phyloP scores from a whole-genome alignment of 2,888 invertebrate species.

The Acanthosoma haemorrhoidale region DNA sequence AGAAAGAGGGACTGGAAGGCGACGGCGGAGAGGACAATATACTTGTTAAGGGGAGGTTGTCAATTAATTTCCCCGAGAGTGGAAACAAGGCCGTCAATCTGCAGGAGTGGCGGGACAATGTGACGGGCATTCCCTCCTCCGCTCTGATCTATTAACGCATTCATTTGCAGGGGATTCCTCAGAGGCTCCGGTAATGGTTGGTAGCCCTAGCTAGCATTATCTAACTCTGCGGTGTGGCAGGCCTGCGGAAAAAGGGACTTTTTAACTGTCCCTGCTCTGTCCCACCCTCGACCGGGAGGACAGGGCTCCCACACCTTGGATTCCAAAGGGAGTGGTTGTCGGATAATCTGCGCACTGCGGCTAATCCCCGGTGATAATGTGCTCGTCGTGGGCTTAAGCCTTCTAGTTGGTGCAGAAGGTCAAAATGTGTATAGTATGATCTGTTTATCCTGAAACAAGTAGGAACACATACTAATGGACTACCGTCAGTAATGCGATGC shows the following conservation, averaged over 20 bases:
- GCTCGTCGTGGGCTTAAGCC: no score
- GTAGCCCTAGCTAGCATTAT: no score
- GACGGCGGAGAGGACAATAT: slow-evolving; percentile 30
- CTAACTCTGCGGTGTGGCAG: slow-evolving; percentile 13
- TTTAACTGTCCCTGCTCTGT: slow-evolving; percentile 5
- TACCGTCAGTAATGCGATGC: no score
- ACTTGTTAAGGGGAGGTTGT: slow-evolving; percentile 36
- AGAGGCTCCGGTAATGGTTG: background rate
- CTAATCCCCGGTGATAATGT: no score
- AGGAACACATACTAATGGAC: no score
- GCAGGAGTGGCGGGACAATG: slow-evolving; percentile 31
- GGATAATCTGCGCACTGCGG: no score
- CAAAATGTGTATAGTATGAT: no score
- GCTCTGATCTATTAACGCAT: slow-evolving; percentile 33
- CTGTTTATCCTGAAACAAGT: no score
- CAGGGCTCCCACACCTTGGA: no score
- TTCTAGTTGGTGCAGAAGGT: no score
- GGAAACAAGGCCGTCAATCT: slow-evolving; percentile 33
- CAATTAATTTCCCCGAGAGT: slow-evolving; percentile 34
- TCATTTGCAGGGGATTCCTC: slow-evolving; percentile 29
- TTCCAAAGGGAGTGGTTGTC: no score
- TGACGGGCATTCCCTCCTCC: slow-evolving; percentile 25
- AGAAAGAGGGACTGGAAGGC: background rate
- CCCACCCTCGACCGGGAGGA: no score
- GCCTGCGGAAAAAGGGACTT: background rate